Evolutionary conservation across 2,797 vertebrate genomes (phyloP).

Genomic region (Sebastes minor): DNA sequence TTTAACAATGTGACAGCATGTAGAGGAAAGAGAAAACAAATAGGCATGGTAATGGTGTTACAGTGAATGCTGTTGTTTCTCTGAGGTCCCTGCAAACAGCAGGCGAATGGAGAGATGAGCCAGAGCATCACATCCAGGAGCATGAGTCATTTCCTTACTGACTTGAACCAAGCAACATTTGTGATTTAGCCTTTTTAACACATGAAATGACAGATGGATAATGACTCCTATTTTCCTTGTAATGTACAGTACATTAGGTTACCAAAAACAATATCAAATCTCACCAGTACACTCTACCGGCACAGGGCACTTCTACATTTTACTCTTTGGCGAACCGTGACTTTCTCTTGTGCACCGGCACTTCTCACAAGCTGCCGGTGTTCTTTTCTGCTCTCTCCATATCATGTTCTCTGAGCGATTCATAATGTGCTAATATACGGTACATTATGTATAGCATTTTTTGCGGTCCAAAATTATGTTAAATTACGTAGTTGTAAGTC

Average conservation of each 20-base stretch:
- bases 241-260: neutral
- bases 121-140: conserved; percentile 7
- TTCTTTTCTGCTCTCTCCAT: neutral
- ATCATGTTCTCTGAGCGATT: neutral
- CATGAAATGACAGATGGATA: conserved; percentile 35
- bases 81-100: neutral
- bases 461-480: neutral
- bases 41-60: neutral
- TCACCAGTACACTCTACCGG: too few species aligned
- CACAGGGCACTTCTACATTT: too few species aligned
- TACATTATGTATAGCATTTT: neutral
- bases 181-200: conserved; percentile 9
- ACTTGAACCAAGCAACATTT: conserved; percentile 12
- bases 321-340: too few species aligned
- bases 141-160: neutral
- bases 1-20: neutral
- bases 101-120: conserved; percentile 10
- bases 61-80: neutral
- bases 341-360: too few species aligned
- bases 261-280: too few species aligned
- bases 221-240: conserved; percentile 8
- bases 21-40: neutral
- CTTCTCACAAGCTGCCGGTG: neutral
- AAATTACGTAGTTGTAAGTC: neutral
- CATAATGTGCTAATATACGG: neutral